Percentiles rank a stretch among this genome's conserved stretches.
These are phyloP conservation scores for Neosilurus hyrtlii DNA, from an alignment of 2,797 vertebrate species.

Conservation along the genomic window DNA sequence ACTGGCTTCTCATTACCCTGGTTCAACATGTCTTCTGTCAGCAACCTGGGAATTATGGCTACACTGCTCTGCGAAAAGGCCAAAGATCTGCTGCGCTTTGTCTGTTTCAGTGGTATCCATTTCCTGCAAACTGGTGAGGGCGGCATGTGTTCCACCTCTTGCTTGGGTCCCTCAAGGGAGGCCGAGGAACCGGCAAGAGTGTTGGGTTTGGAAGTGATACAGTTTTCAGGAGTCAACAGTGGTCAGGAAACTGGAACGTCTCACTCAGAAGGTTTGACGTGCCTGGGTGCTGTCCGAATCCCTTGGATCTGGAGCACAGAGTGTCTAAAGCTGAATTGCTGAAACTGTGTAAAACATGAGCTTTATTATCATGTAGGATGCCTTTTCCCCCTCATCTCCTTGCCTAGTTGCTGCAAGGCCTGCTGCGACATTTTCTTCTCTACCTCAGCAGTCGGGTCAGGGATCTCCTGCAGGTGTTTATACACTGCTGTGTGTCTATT, in stretches of 20 bases:
- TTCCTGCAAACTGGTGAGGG: constrained; percentile 60
- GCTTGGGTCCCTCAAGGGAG: constrained; percentile 55
- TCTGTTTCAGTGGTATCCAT: constrained; percentile 64
- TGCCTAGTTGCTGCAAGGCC: constrained; percentile 77
- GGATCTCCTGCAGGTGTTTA: constrained; percentile 71
- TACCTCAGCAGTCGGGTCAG: constrained; percentile 86
- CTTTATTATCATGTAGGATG: constrained; percentile 68
- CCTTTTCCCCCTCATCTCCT: constrained; percentile 80
- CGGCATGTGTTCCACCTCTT: constrained; percentile 55
- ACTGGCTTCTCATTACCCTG: constrained; percentile 36
- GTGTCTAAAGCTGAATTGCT: constrained; percentile 87
- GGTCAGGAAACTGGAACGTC: constrained; percentile 29
- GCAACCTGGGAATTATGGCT: constrained; percentile 30
- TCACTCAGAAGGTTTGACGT: constrained; percentile 60
- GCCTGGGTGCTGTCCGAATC: constrained; percentile 47
- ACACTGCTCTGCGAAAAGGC: constrained; percentile 60
- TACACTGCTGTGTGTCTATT: constrained; percentile 78
- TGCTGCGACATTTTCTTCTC: constrained; percentile 89
- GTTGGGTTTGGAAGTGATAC: constrained; percentile 63
- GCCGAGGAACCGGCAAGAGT: constrained; percentile 58
- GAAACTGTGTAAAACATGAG: constrained; percentile 73
- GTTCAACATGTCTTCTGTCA: constrained; percentile 45
- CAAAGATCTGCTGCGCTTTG: constrained; percentile 77
- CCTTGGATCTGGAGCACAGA: constrained; percentile 59
- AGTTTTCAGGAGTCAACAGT: constrained; percentile 47